These are phyloP conservation scores for Ochropleura leucogaster DNA, from an alignment of 2,888 invertebrate species.

Conservation along the genomic window DNA sequence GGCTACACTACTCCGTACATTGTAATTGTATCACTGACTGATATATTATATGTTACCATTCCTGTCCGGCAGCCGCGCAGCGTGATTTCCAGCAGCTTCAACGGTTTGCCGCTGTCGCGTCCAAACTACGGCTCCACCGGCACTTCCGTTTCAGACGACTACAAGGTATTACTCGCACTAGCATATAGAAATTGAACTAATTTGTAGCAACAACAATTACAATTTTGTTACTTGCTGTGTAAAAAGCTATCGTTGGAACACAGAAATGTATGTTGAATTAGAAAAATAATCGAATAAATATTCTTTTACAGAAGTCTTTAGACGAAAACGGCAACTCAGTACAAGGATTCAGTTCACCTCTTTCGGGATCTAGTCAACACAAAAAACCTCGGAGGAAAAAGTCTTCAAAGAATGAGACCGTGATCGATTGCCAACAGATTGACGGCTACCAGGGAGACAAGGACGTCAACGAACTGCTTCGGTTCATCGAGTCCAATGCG, in stretches of 20 bases:
- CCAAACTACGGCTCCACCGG: slow-evolving; percentile 80
- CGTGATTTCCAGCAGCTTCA: slow-evolving; percentile 81
- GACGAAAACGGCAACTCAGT: slow-evolving; percentile 96
- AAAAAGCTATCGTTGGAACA: background rate
- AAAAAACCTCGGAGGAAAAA: slow-evolving; percentile 91
- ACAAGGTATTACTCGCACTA: slow-evolving; percentile 76
- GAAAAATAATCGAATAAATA: slow-evolving; percentile 12
- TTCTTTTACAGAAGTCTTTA: slow-evolving; percentile 91
- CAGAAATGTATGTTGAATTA: background rate
- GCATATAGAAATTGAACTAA: slow-evolving; percentile 63
- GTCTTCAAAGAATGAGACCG: slow-evolving; percentile 91
- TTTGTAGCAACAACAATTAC: slow-evolving; percentile 60
- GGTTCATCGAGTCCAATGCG: slow-evolving; percentile 93
- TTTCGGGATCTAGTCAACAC: slow-evolving; percentile 87
- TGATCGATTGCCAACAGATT: slow-evolving; percentile 91
- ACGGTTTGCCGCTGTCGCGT: slow-evolving; percentile 83
- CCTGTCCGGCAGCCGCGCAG: slow-evolving; percentile 78
- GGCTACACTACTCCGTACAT: background rate
- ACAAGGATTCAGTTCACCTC: slow-evolving; percentile 88
- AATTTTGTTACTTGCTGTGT: background rate
- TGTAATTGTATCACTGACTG: background rate
- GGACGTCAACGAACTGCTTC: slow-evolving; percentile 94
- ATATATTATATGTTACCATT: slow-evolving; percentile 3
- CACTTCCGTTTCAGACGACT: slow-evolving; percentile 78
- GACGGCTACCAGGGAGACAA: slow-evolving; percentile 95